These are phyloP conservation scores for Planiliza haematocheilus DNA, from an alignment of 2,113 vertebrate genomes.

Conservation along the genomic window DNA sequence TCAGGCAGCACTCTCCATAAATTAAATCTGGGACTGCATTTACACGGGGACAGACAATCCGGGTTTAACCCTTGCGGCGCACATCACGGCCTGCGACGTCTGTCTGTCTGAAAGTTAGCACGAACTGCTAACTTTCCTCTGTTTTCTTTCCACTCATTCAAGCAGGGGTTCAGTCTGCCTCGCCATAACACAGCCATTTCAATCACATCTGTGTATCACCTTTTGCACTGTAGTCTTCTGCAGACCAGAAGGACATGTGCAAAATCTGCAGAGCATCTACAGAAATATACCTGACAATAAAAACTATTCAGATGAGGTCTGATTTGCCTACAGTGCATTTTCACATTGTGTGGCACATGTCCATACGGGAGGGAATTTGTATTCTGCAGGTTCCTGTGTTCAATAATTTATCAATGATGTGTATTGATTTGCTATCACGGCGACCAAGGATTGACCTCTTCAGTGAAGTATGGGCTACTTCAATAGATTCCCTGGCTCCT, in stretches of 20 bases:
- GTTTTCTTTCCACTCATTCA: background rate
- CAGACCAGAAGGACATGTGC: no score
- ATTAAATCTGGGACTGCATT: slow-evolving; percentile 73
- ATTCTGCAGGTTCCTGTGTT: slow-evolving; percentile 43
- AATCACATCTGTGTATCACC: background rate
- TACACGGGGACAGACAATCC: slow-evolving; percentile 45
- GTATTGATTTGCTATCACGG: slow-evolving; percentile 68
- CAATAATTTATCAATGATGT: slow-evolving; percentile 63
- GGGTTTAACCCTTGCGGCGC: slow-evolving; percentile 49
- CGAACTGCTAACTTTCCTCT: background rate
- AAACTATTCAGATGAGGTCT: no score
- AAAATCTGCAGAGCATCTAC: no score
- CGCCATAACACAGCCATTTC: background rate
- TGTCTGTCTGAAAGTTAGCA: background rate
- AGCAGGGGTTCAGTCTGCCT: background rate
- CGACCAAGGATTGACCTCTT: slow-evolving; percentile 53
- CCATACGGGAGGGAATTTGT: slow-evolving; percentile 14
- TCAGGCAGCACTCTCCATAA: slow-evolving; percentile 77
- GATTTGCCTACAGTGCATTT: background rate
- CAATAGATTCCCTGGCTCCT: slow-evolving; percentile 29
- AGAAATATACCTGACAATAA: no score
- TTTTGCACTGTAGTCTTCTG: background rate
- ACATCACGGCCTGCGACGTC: background rate
- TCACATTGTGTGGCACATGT: background rate
- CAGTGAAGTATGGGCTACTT: slow-evolving; percentile 56